phyloP scores from a whole-genome alignment of 2,113 vertebrate genomes.

The Neogale vison region DNA sequence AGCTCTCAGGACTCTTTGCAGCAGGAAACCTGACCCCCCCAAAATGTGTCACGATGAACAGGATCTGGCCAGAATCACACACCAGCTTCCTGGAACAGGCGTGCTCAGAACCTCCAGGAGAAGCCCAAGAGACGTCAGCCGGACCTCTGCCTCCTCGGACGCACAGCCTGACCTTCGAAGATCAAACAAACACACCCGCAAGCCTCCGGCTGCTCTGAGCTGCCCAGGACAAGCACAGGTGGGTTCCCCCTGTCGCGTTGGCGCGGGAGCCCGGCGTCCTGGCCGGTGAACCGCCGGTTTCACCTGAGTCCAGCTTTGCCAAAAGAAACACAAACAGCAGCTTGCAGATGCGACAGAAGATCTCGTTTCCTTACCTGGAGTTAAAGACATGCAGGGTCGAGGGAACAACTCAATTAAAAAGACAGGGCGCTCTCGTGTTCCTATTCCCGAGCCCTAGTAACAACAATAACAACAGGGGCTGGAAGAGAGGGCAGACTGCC shows the following conservation, averaged over 20 bases:
- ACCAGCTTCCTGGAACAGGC: conserved; percentile 58
- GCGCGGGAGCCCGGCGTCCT: not conserved
- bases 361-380: not conserved
- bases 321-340: not conserved
- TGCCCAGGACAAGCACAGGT: not conserved
- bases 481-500: not conserved
- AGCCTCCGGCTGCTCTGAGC: not conserved
- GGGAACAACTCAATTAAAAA: not conserved
- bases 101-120: not conserved
- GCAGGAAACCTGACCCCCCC: conserved; percentile 34
- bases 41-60: not conserved
- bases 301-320: not conserved
- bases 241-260: fast-evolving
- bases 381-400: not conserved
- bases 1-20: not conserved
- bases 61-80: not conserved
- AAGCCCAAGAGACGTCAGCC: not conserved
- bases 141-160: not conserved
- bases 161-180: conserved; percentile 42
- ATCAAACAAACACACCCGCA: not conserved
- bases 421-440: not conserved
- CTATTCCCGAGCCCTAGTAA: not conserved
- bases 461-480: not conserved
- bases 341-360: not conserved
- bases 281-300: not conserved